These are phyloP conservation scores for Rotaria macrura DNA, from an alignment of 2,888 invertebrate species.

Conservation along the genomic window DNA sequence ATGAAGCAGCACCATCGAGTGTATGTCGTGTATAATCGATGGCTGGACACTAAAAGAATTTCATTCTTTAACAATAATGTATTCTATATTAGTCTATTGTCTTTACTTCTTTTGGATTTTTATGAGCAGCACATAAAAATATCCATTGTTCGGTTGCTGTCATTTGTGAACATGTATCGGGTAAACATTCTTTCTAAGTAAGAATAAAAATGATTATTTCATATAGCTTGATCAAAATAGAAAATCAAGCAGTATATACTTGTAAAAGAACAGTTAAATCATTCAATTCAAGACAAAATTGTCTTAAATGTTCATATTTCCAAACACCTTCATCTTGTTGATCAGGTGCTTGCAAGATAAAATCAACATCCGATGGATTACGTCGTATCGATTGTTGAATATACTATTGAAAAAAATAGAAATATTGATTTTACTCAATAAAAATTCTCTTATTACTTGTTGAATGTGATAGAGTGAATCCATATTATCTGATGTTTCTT, in stretches of 20 bases:
- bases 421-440: not conserved
- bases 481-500: conserved; percentile 97
- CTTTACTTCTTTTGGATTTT: conserved; percentile 84
- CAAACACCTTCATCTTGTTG: conserved; percentile 96
- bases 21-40: conserved; percentile 98
- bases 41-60: conserved; percentile 66
- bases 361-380: conserved; percentile 81
- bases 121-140: conserved; percentile 96
- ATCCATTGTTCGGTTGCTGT: conserved; percentile 99
- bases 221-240: too few species aligned
- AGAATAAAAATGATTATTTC: not conserved
- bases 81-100: not conserved
- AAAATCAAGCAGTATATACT: not conserved
- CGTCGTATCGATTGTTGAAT: conserved; percentile 91
- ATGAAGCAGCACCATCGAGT: conserved; percentile 91
- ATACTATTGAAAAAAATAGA: conserved; percentile 53
- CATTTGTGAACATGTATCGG: conserved; percentile 95
- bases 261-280: conserved; percentile 76
- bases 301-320: conserved; percentile 97
- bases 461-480: conserved; percentile 95
- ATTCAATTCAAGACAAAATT: conserved; percentile 98
- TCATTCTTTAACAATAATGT: not conserved
- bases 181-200: conserved; percentile 72
- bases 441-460: conserved; percentile 54
- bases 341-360: conserved; percentile 87